phyloP scores from a whole-genome alignment of 2,113 vertebrate species.

The Marmota monax region DNA sequence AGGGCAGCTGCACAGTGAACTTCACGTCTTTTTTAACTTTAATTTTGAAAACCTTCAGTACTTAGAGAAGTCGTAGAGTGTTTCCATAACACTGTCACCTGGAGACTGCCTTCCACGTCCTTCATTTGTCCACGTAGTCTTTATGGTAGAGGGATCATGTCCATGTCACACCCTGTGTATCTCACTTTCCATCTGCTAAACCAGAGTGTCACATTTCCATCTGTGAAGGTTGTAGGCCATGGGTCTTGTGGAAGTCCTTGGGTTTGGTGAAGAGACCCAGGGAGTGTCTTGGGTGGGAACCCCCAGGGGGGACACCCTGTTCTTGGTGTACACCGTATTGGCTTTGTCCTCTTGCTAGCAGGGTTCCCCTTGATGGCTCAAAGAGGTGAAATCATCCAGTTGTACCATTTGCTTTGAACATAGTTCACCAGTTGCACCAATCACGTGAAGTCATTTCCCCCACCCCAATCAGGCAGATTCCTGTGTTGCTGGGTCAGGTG shows the following conservation, averaged over 20 bases:
- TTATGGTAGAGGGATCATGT: neutral
- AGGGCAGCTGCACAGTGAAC: neutral
- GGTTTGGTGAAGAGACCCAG: neutral
- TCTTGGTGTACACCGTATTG: rapidly evolving
- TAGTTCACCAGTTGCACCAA: too few relatives aligned
- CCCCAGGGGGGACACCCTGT: neutral
- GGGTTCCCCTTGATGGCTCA: neutral
- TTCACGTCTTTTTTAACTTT: neutral
- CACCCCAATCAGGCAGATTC: too few relatives aligned
- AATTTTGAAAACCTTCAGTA: neutral
- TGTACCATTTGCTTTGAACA: neutral
- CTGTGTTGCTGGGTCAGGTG: too few relatives aligned
- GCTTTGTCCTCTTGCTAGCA: too few relatives aligned
- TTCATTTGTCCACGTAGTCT: rapidly evolving
- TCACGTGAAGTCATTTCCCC: rapidly evolving
- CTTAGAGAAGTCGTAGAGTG: neutral
- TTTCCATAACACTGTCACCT: neutral
- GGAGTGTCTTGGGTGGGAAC: neutral
- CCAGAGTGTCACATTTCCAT: too few relatives aligned
- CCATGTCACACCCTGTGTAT: rapidly evolving
- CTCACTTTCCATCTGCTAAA: neutral
- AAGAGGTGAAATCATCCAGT: rapidly evolving
- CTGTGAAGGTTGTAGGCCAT: too few relatives aligned
- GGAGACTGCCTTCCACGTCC: neutral
- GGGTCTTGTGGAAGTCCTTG: neutral